Base-by-base conservation (phyloP, 30 jellyfish, hydroid and myxozoan species). In the Cassiopea andromeda region DNA sequence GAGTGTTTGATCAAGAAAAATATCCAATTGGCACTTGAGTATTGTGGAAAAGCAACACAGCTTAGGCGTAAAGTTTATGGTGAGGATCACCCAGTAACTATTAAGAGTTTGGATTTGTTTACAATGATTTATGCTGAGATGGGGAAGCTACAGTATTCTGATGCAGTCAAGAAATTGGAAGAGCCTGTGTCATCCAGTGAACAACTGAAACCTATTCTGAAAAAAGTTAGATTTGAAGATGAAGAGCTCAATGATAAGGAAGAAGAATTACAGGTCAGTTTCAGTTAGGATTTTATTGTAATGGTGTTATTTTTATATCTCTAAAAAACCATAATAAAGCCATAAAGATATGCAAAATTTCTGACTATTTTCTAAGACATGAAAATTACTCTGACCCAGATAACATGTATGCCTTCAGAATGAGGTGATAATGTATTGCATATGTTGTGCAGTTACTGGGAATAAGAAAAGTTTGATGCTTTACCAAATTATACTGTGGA, bases 71-170 rank as follows among this genome's bases (percentile, higher is more conserved):
- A 94, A 60, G 90, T 78, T 46, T 94, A 91, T 82, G 98, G 98
- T 12, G 97, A 94, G 75, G 78, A 87, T 14, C 95, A 90, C 64
- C 93, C 89, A 45, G 87, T 88, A 70, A 86, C 98, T 27, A 80
- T 87, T 1, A 87, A 83, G 78, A 90, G 97, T 61, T 69, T 94
- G 75, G 98, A 94, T 83, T 60, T 94, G 90, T 87, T 94, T 72
- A 91, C 98, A 78, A 72, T 87, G 92, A 91, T 94, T 59, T 94
- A 94, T 85, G 98, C 98, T 7, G 98, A 90, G 49, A 87, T 94
- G 98, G 98, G 98, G 18, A 94, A 94, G 69, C 38, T 85, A 75
- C 98, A 94, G 76, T 94, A 94, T 75, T 81, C 97, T 44, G 97
- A 90, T 19, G 98, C 98, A 0, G 76, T 94, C 49, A 82, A 71